Evolutionary conservation across 2,888 invertebrate genomes (phyloP), one percentile per base, ranked within the genome.

Genomic region (Drosophila rubida): DNA sequence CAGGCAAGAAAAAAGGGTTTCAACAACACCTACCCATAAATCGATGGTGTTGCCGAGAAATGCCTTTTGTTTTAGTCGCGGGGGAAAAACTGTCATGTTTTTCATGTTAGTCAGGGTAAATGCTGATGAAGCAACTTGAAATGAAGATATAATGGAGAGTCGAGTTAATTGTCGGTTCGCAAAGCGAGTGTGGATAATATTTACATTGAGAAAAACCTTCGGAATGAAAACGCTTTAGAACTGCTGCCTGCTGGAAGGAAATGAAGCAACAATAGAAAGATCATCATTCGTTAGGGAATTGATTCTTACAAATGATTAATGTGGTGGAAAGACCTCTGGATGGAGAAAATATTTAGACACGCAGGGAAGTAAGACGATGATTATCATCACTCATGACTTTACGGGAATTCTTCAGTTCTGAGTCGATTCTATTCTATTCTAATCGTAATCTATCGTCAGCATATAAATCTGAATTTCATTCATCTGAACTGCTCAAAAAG

Each of bases 71-170:
- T 74, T 54, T 42, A 25, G n/a, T 35, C 25, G n/a, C 30, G 19
- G 27, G 84, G 80, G 78, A 80, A 87, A 80, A 84, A 65, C 87
- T 87, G 87, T 80, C 87, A 78, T 77, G 81, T 87, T 80, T 84
- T 87, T 66, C 55, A 63, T 64, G 77, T 80, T 76, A 57, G 76
- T 60, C 64, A 55, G 48, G 82, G 53, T 46, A 58, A 59, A 39
- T 44, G 66, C 46, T 49, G 67, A 72, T 66, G 48, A 46, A 42
- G 54, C 59, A 48, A 64, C 46, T 49, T 39, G 61, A 42, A 69
- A 69, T 76, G 58, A 68, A 87, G 51, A 57, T 46, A 60, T 58
- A 60, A 61, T 63, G 58, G 60, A 63, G 58, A 49, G 51, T 54
- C 48, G 32, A 35, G 11, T 68, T 74, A 68, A 75, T 73, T 74